Evolutionary conservation across 37 sponge, comb jelly and placozoan species (phyloP).

Genomic region (Crambe crambe): DNA sequence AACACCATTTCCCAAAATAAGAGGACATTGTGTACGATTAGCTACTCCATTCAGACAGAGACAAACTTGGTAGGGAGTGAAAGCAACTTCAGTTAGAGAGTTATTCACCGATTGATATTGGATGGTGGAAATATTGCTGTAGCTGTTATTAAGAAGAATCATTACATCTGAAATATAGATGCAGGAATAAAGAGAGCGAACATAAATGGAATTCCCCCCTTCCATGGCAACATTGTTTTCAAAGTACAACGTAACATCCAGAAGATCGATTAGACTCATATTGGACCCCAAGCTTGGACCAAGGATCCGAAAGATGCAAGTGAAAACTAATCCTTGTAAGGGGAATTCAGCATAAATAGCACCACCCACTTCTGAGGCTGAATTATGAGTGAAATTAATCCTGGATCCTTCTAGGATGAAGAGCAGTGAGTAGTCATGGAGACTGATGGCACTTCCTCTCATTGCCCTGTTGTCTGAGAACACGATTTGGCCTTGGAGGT

Average conservation of each 20-base stretch:
- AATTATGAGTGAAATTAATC: slow-evolving; percentile 8
- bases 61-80: neutral
- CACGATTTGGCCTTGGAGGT: slow-evolving; percentile 11
- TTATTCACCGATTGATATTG: slow-evolving; percentile 16
- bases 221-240: slow-evolving; percentile 6
- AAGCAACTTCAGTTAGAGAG: neutral
- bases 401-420: slow-evolving; percentile 22
- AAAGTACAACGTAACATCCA: slow-evolving; percentile 14
- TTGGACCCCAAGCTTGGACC: neutral
- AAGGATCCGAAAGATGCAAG: slow-evolving; percentile 18
- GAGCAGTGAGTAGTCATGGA: slow-evolving; percentile 19
- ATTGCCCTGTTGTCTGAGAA: slow-evolving; percentile 25
- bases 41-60: too few species aligned
- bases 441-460: slow-evolving; percentile 31
- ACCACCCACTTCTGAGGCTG: slow-evolving; percentile 18
- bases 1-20: too few species aligned
- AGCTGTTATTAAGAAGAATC: neutral
- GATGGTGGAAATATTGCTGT: neutral
- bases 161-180: slow-evolving; percentile 19
- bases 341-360: slow-evolving; percentile 36
- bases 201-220: slow-evolving; percentile 43
- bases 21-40: too few species aligned
- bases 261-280: neutral
- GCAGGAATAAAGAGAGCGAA: slow-evolving; percentile 36
- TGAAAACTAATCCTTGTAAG: neutral